A percentile compares a stretch with the other conserved stretches of the same genome.
Evolutionary conservation across 2,113 vertebrate species (phyloP).

Genomic region (Semnornis frantzii): DNA sequence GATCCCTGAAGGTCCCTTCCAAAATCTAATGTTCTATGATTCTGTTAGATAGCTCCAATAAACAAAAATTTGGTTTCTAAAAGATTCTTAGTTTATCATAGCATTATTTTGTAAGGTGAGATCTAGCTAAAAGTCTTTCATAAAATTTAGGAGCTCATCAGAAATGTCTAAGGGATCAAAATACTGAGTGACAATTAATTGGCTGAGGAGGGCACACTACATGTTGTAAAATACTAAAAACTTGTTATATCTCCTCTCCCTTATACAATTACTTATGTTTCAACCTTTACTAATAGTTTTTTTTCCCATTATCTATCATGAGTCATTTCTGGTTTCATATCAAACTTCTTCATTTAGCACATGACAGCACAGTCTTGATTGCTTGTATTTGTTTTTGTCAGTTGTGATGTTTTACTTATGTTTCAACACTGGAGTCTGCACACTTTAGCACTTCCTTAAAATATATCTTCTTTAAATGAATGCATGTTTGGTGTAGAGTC

Average conservation of each 20-base stretch:
- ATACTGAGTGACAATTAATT: not conserved
- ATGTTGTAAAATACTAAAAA: not conserved
- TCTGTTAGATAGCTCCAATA: not conserved
- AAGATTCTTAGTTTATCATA: constrained; percentile 60
- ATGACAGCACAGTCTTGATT: not conserved
- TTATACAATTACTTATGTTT: constrained; percentile 61
- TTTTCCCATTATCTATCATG: not conserved
- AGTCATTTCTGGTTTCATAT: not conserved
- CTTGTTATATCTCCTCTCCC: not conserved
- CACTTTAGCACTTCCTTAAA: not conserved
- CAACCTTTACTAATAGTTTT: constrained; percentile 34
- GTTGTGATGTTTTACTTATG: not conserved
- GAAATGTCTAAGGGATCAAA: not conserved
- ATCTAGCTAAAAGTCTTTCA: constrained; percentile 53
- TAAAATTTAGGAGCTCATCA: constrained; percentile 65
- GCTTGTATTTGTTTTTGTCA: not conserved
- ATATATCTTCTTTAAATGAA: not conserved
- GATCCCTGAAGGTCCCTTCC: no score
- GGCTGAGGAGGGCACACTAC: not conserved
- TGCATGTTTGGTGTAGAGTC: not conserved
- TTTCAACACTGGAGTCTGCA: not conserved
- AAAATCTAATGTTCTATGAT: no score
- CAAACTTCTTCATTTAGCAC: not conserved
- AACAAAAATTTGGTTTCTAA: not conserved
- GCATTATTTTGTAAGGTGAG: constrained; percentile 58